Conservation (phyloP, 2,888 invertebrate species). For the Sceliomorpha sp. region DNA sequence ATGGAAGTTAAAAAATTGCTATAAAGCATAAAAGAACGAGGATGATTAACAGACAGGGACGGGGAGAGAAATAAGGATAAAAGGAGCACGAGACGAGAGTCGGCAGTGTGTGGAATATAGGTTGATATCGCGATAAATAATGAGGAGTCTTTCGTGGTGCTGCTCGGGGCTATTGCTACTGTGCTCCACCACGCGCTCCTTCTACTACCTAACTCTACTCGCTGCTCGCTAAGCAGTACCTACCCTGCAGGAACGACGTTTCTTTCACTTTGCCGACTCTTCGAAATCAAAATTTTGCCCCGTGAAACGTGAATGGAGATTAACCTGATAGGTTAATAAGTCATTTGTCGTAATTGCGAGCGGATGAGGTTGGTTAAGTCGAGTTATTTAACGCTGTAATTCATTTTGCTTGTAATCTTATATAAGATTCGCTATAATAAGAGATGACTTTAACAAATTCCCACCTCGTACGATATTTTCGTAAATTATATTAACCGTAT, state of each 20-base stretch:
- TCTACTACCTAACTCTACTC: slow-evolving; percentile 24
- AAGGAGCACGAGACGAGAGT: slow-evolving; percentile 26
- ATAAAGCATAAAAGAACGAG: not conserved
- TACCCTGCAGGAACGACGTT: not conserved
- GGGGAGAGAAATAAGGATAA: slow-evolving; percentile 37
- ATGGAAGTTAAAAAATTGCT: not conserved
- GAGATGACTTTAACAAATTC: too few species aligned
- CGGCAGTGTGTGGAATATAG: slow-evolving; percentile 74
- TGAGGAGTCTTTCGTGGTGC: slow-evolving; percentile 75
- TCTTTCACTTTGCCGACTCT: too few species aligned
- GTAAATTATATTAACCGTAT: too few species aligned
- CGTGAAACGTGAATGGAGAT: too few species aligned
- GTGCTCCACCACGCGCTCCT: slow-evolving; percentile 59
- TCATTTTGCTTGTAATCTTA: too few species aligned
- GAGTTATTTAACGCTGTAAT: too few species aligned
- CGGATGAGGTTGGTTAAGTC: too few species aligned
- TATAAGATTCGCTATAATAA: too few species aligned
- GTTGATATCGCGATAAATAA: slow-evolving; percentile 79
- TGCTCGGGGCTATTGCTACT: slow-evolving; percentile 76
- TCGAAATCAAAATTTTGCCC: too few species aligned
- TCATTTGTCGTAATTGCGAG: too few species aligned
- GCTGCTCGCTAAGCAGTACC: slow-evolving; percentile 7
- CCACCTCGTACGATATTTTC: too few species aligned
- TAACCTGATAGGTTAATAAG: too few species aligned
- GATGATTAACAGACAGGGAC: slow-evolving; percentile 1